Evolutionary conservation across 1,140 invertebrate species (phyloP).

Genomic region (Drosophila paulistorum): DNA sequence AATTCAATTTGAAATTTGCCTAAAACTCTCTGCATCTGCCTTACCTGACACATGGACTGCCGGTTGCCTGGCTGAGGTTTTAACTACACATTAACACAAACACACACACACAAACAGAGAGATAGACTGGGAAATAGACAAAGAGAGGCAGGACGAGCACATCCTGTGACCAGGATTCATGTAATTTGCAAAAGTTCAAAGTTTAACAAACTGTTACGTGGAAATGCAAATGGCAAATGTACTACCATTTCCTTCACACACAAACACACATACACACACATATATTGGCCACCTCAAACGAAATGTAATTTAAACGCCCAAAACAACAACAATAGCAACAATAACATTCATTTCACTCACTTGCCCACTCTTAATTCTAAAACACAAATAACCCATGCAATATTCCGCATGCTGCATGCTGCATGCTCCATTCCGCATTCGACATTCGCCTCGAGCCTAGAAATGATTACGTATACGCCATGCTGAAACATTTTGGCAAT

Average conservation of each 20-base stretch:
- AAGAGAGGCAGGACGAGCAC: constrained; percentile 36
- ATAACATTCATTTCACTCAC: constrained; percentile 30
- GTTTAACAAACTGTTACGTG: constrained; percentile 75
- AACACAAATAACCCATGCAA: constrained; percentile 46
- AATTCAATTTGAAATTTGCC: constrained; percentile 72
- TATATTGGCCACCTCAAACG: constrained; percentile 36
- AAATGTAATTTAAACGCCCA: constrained; percentile 61
- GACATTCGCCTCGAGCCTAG: constrained; percentile 1
- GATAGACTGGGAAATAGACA: constrained; percentile 36
- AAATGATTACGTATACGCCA: constrained; percentile 49
- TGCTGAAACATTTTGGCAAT: constrained; percentile 49
- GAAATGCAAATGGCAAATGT: constrained; percentile 74
- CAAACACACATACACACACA: neutral
- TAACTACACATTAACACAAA: constrained; percentile 28
- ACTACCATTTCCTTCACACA: constrained; percentile 32
- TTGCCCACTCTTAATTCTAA: constrained; percentile 45
- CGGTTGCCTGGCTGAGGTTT: constrained; percentile 36
- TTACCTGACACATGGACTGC: constrained; percentile 21
- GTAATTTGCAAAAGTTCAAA: constrained; percentile 80
- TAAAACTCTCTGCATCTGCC: constrained; percentile 57
- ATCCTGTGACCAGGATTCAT: constrained; percentile 73
- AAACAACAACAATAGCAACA: constrained; percentile 41
- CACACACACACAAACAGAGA: constrained; percentile 22
- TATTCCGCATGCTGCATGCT: constrained; percentile 28
- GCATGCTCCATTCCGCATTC: neutral